Evolutionary conservation across 2,888 invertebrate genomes (phyloP).

Genomic region (Limnephilus auricula): DNA sequence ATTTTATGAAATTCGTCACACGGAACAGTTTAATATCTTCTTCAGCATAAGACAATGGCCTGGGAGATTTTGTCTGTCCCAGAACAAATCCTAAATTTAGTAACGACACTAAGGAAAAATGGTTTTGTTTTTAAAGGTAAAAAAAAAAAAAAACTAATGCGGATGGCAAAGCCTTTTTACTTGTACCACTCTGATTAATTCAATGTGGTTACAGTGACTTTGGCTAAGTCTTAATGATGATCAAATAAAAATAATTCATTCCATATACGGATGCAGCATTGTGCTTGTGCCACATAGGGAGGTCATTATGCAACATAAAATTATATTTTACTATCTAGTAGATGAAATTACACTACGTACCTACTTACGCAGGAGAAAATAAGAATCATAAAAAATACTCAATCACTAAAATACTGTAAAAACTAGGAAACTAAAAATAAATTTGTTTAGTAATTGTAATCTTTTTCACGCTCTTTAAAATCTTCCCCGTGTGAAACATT

Average conservation of each 20-base stretch:
- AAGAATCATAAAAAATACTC: not conserved
- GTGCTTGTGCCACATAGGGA: not conserved
- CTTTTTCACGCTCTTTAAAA: no score
- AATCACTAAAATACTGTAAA: no score
- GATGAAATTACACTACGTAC: not conserved
- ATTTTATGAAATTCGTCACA: not conserved
- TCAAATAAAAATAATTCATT: not conserved
- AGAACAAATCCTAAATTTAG: not conserved
- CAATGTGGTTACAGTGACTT: not conserved
- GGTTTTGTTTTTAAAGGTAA: not conserved
- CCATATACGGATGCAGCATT: not conserved
- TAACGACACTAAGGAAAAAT: not conserved
- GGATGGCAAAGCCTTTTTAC: not conserved
- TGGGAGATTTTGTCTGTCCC: not conserved
- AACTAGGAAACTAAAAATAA: no score
- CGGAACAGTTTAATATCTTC: not conserved
- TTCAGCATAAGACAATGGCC: not conserved
- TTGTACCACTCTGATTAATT: not conserved
- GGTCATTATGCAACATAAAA: not conserved
- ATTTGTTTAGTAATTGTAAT: no score
- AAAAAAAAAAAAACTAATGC: not conserved
- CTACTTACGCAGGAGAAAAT: not conserved
- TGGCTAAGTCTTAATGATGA: no score
- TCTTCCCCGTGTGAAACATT: no score
- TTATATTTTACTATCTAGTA: not conserved